phyloP scores from a whole-genome alignment of 1,140 invertebrate species.

The Drosophila novamexicana region DNA sequence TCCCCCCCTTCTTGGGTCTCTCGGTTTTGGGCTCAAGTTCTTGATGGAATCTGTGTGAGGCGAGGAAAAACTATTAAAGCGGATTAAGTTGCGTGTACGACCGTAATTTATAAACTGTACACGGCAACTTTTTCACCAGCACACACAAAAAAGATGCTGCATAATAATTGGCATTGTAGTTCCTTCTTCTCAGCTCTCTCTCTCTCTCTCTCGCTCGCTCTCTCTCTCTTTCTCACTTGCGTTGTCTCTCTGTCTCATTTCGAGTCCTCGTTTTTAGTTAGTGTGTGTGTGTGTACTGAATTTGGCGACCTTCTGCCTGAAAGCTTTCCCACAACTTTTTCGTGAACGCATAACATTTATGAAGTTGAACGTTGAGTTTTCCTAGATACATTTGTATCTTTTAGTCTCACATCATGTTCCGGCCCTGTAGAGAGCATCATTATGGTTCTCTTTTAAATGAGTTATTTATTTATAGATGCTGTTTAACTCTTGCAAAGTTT shows the following conservation, averaged over 20 bases:
- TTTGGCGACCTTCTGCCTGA: conserved; percentile 48
- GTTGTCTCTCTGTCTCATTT: background rate
- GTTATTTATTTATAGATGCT: conserved; percentile 27
- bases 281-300: conserved; percentile 27
- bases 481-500: conserved; percentile 14
- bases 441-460: conserved; percentile 17
- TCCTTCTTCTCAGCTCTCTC: background rate
- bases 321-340: conserved; percentile 49
- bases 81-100: conserved; percentile 54
- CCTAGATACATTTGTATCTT: conserved; percentile 21
- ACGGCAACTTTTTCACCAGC: conserved; percentile 36
- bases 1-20: background rate
- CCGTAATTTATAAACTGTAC: conserved; percentile 54
- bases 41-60: conserved; percentile 37
- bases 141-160: conserved; percentile 44
- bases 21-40: conserved; percentile 24
- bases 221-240: background rate
- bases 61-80: conserved; percentile 51
- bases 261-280: conserved; percentile 37
- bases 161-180: conserved; percentile 48
- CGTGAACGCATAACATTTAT: conserved; percentile 43
- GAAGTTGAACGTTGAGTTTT: conserved; percentile 21
- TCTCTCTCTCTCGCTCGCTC: background rate
- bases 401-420: conserved; percentile 14
- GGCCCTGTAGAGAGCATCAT: conserved; percentile 2